Percentiles rank a stretch among this genome's conserved stretches.
Evolutionary conservation across 2,797 vertebrate species (phyloP).

Genomic region (Channa striata): DNA sequence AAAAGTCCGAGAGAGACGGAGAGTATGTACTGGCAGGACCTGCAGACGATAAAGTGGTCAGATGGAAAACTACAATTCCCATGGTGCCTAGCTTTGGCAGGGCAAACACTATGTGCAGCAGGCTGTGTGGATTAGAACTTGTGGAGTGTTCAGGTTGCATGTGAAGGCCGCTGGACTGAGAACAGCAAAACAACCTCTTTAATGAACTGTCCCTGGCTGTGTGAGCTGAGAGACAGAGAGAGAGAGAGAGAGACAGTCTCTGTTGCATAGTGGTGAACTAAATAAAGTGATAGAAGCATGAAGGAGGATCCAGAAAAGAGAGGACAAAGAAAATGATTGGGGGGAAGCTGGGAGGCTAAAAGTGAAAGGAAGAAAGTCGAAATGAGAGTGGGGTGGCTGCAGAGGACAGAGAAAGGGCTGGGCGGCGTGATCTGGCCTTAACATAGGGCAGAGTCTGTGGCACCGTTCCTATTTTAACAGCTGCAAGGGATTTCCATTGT

Average conservation of each 20-base stretch:
- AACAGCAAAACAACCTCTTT: conserved; percentile 57
- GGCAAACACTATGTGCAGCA: conserved; percentile 31
- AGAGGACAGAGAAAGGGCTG: conserved; percentile 41
- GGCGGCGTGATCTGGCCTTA: conserved; percentile 66
- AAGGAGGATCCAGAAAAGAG: background rate
- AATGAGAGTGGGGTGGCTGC: conserved; percentile 26
- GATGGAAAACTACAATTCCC: conserved; percentile 81
- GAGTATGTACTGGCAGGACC: conserved; percentile 54
- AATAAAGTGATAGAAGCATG: conserved; percentile 28
- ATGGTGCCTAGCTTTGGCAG: conserved; percentile 73
- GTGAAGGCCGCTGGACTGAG: conserved; percentile 50
- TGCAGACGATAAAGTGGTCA: conserved; percentile 57
- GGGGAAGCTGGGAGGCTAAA: conserved; percentile 12
- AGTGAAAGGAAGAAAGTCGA: conserved; percentile 31
- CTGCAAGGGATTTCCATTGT: conserved; percentile 88
- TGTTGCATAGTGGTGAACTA: conserved; percentile 44
- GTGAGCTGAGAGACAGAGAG: conserved; percentile 48
- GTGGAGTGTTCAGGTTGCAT: conserved; percentile 50
- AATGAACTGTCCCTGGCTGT: conserved; percentile 74
- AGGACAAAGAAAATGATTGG: conserved; percentile 14
- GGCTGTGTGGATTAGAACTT: conserved; percentile 36
- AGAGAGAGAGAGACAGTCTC: conserved; percentile 37
- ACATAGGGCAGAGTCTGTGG: conserved; percentile 73
- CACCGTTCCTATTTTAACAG: conserved; percentile 84
- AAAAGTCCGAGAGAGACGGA: conserved; percentile 7